Conservation (phyloP, 2,888 invertebrate species). For the Portevinia maculata region DNA sequence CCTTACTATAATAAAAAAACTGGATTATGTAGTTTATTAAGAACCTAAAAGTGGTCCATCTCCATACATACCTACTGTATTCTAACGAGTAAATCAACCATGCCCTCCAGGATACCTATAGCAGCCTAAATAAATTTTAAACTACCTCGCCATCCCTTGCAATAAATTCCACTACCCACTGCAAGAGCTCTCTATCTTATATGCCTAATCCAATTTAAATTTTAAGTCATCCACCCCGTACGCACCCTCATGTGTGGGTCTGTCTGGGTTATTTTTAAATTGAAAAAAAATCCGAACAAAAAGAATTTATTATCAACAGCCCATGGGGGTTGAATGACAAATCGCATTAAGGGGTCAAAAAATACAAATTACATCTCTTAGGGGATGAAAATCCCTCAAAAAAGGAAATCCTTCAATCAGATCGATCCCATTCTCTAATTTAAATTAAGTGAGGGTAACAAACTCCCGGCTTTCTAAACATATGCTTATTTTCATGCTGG, state of each 20-base stretch:
- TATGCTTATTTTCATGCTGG: slow-evolving; percentile 65
- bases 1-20: no score
- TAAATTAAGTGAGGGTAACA: slow-evolving; percentile 62
- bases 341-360: slow-evolving; percentile 71
- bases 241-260: slow-evolving; percentile 56
- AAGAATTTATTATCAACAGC: slow-evolving; percentile 51
- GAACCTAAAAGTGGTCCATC: no score
- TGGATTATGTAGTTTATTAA: no score
- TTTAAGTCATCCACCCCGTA: slow-evolving; percentile 22
- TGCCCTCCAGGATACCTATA: no score
- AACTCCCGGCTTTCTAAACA: slow-evolving; percentile 59
- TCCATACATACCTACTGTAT: no score
- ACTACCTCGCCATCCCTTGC: no score
- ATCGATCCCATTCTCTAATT: slow-evolving; percentile 43
- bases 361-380: slow-evolving; percentile 60
- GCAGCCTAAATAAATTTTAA: no score
- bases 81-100: no score
- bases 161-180: no score
- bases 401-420: slow-evolving; percentile 66
- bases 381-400: slow-evolving; percentile 58
- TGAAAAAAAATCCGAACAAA: slow-evolving; percentile 35
- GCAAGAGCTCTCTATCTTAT: no score
- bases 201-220: slow-evolving; percentile 35
- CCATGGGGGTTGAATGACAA: slow-evolving; percentile 72
- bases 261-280: slow-evolving; percentile 66